phyloP scores from a whole-genome alignment of 2,113 vertebrate genomes.

The Oreochromis spilurus region DNA sequence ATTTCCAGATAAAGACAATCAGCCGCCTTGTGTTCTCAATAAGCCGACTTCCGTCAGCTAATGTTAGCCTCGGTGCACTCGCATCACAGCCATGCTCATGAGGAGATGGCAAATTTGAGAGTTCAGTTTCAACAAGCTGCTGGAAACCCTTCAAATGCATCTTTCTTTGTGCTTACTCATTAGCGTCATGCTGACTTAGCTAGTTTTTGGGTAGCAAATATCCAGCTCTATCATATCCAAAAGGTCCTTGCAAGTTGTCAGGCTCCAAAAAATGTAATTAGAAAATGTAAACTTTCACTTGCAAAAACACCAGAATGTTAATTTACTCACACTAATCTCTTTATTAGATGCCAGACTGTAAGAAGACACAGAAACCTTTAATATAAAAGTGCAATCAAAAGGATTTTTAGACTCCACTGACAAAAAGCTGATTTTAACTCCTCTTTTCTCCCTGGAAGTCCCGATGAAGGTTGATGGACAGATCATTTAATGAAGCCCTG shows the following conservation, averaged over 20 bases:
- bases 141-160: background rate
- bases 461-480: background rate
- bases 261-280: background rate
- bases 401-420: background rate
- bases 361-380: background rate
- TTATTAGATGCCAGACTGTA: background rate
- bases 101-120: background rate
- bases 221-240: background rate
- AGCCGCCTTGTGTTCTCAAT: background rate
- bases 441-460: background rate
- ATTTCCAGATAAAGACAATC: slow-evolving; percentile 20
- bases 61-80: background rate
- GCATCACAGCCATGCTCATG: background rate
- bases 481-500: background rate
- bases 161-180: background rate
- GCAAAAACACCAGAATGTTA: background rate
- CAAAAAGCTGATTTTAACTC: background rate
- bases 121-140: background rate
- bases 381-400: background rate
- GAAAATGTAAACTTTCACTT: background rate
- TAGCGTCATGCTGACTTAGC: background rate
- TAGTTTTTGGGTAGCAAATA: background rate
- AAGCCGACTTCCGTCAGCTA: background rate
- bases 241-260: background rate
- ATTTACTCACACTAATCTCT: background rate